Base-by-base conservation (phyloP, 2,113 vertebrate species). In the Serilophus lunatus region DNA sequence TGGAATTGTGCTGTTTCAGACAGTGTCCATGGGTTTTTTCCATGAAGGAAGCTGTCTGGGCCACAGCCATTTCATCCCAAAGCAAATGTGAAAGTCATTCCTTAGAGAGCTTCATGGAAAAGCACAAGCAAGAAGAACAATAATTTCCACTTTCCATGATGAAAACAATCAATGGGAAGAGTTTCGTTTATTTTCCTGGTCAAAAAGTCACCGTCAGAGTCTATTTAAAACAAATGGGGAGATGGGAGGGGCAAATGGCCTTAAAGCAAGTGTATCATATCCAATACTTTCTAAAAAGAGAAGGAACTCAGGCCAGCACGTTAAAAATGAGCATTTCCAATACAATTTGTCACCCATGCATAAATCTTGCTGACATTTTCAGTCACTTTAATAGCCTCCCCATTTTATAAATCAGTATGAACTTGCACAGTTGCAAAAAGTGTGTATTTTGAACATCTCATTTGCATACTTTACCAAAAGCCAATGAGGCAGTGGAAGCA, bases 401-500 rank as follows among this genome's bases (percentile, higher is more conserved):
- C 98, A 98, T 99, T 99, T 98, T 98, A 98, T 98, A 99, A 99
- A 99, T 98, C 99, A 99, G 99, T 99, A 99, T 98, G 99, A 99
- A 99, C 98, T 99, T 99, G 99, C 99, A 99, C 99, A 98, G 99
- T 99, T 99, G 99, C 98, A 99, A 98, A 99, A 99, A 99, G 98
- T 99, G 98, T 99, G 99, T 99, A 98, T 99, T 99, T 99, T 99
- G 98, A 99, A 98, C 99, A 99, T 99, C 98, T 99, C 98, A 99
- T 99, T 99, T 99, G 98, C 99, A 99, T 99, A 99, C 99, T 99
- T 99, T 99, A 99, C 99, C 98, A 98, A 99, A 99, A 99, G 99
- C 99, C 99, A 99, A 99, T 99, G 99, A 99, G 99, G 99, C 99
- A 99, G 98, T 97, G 98, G 98, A 97, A 99, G 98, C 98, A 98